phyloP scores from a whole-genome alignment of 2,797 vertebrate species.

The Falco cherrug region DNA sequence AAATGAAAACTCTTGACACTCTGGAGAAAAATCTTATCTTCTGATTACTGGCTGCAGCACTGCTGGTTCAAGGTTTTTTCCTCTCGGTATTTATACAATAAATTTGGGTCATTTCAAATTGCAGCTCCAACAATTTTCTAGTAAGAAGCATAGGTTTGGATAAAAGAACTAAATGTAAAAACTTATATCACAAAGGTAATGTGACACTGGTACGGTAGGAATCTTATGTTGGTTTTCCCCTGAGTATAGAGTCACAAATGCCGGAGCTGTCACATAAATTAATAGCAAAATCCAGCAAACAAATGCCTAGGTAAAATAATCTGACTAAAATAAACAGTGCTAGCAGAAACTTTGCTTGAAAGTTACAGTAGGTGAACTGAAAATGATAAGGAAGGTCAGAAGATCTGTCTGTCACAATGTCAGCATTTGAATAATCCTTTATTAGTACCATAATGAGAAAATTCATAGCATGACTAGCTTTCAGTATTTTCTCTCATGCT shows the following conservation, averaged over 20 bases:
- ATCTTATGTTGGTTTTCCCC: not conserved
- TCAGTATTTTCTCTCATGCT: not conserved
- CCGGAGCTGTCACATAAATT: not conserved
- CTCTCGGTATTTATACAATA: slow-evolving; percentile 7
- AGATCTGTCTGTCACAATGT: not conserved
- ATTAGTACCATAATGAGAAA: slow-evolving; percentile 17
- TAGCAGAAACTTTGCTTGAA: not conserved
- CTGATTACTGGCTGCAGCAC: not conserved
- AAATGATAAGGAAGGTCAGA: not conserved
- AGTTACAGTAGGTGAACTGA: not conserved
- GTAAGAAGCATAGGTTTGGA: not conserved
- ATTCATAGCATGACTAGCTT: not conserved
- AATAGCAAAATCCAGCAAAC: not conserved
- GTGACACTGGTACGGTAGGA: not conserved
- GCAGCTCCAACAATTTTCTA: not conserved
- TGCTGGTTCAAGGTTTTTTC: slow-evolving; percentile 2
- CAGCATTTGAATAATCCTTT: not conserved
- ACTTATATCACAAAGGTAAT: not conserved
- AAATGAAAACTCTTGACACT: not conserved
- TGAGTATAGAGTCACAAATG: not conserved
- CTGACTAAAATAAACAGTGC: not conserved
- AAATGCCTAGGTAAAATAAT: not conserved
- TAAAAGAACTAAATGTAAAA: not conserved
- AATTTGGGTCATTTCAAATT: slow-evolving; percentile 24
- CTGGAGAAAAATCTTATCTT: slow-evolving; percentile 9